A percentile compares a stretch with the other conserved stretches of the same genome.
Evolutionary conservation across 2,888 invertebrate species (phyloP).

Genomic region (Eutolmus rufibarbis): DNA sequence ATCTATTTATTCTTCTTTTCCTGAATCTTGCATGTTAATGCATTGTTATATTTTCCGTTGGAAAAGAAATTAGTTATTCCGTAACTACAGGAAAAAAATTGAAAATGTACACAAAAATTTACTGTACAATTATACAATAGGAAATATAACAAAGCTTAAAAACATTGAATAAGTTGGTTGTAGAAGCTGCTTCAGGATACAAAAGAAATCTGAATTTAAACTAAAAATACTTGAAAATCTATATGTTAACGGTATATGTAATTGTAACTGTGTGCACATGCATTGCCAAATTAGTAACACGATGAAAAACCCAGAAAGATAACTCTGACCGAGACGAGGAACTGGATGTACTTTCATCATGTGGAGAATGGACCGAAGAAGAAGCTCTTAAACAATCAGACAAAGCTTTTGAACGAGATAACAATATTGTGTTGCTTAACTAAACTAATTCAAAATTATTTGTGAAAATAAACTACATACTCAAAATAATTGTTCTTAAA

Average conservation of each 20-base stretch:
- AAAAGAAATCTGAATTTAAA: too few species aligned
- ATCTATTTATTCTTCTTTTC: too few species aligned
- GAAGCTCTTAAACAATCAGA: constrained; percentile 59
- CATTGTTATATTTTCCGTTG: too few species aligned
- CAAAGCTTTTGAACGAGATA: constrained; percentile 55
- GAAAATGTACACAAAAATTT: too few species aligned
- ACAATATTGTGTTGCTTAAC: constrained; percentile 57
- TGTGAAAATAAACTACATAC: background rate
- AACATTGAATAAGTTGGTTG: too few species aligned
- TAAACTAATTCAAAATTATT: background rate
- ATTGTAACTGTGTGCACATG: background rate
- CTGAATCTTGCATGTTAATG: too few species aligned
- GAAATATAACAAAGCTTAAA: too few species aligned
- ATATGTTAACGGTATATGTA: background rate
- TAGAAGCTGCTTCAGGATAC: too few species aligned
- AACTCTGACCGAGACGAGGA: constrained; percentile 50
- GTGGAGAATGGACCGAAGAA: constrained; percentile 60
- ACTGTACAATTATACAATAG: too few species aligned
- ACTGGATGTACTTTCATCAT: constrained; percentile 57
- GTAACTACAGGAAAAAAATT: too few species aligned
- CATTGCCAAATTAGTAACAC: background rate
- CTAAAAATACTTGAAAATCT: background rate
- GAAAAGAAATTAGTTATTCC: too few species aligned
- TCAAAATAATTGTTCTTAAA: background rate
- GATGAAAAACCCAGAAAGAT: constrained; percentile 47